Percentiles rank a stretch among this genome's conserved stretches.
phyloP scores from a whole-genome alignment of 92 coral and sea anemone genomes.

The Blastomussa wellsi region DNA sequence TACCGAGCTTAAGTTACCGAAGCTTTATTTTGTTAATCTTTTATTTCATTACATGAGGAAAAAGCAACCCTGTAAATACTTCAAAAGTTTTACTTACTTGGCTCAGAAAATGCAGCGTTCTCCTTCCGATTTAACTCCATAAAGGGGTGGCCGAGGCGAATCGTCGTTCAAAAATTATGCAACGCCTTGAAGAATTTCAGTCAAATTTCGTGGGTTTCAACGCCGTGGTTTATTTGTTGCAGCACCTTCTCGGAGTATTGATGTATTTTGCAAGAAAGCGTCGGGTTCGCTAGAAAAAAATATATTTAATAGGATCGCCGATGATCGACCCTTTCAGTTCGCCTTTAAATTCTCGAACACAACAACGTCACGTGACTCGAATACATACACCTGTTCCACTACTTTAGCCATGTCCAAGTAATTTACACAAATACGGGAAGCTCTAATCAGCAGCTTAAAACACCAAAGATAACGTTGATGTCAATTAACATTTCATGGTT shows the following conservation, averaged over 20 bases:
- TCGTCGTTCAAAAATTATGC: neutral
- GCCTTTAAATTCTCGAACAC: neutral
- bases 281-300: too few species aligned
- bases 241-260: too few species aligned
- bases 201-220: neutral
- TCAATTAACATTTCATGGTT: neutral
- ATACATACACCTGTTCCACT: neutral
- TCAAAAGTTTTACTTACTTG: constrained; percentile 16
- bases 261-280: too few species aligned
- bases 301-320: too few species aligned
- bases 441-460: neutral
- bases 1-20: neutral
- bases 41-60: neutral
- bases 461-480: neutral
- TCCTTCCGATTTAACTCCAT: constrained; percentile 37
- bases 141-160: neutral
- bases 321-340: neutral
- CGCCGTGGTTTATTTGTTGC: neutral
- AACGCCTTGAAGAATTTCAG: neutral
- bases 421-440: neutral
- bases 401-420: neutral
- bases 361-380: constrained; percentile 21
- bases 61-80: neutral
- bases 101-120: constrained; percentile 16
- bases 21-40: neutral